phyloP scores from a whole-genome alignment of 2,797 vertebrate genomes.

The Danio choprae region DNA sequence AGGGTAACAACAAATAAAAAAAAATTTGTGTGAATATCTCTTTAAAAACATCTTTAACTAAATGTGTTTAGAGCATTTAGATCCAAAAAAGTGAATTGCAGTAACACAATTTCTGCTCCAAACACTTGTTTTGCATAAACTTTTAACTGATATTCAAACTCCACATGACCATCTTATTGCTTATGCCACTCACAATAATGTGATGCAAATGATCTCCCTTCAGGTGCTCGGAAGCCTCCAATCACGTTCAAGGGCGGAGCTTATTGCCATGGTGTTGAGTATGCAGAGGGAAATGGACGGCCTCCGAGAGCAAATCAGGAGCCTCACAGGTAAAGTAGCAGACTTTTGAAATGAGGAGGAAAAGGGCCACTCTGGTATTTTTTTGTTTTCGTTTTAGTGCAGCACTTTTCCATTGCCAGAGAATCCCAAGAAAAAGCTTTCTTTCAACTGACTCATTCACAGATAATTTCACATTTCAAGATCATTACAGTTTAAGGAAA shows the following conservation, averaged over 20 bases:
- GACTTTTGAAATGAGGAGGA: background rate
- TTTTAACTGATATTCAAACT: background rate
- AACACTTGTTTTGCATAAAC: background rate
- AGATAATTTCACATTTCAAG: slow-evolving; percentile 26
- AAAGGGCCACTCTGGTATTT: background rate
- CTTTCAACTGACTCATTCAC: background rate
- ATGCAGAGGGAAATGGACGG: slow-evolving; percentile 67
- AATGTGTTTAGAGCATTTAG: background rate
- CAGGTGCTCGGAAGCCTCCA: slow-evolving; percentile 58
- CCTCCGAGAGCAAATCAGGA: slow-evolving; percentile 66
- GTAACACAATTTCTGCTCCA: background rate
- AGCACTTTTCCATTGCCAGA: background rate
- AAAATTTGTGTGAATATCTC: too few species aligned
- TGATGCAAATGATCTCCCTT: slow-evolving; percentile 6
- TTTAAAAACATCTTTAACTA: too few species aligned
- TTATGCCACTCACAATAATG: background rate
- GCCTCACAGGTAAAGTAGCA: slow-evolving; percentile 58
- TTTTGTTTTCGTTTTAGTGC: background rate
- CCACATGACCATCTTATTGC: slow-evolving; percentile 3
- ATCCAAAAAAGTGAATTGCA: background rate
- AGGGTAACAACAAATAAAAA: too few species aligned
- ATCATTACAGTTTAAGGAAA: slow-evolving; percentile 21
- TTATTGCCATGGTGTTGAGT: slow-evolving; percentile 66
- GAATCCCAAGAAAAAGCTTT: background rate
- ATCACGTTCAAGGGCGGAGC: slow-evolving; percentile 63